phyloP scores from a whole-genome alignment of 2,888 invertebrate species.

The Odontothrips loti region DNA sequence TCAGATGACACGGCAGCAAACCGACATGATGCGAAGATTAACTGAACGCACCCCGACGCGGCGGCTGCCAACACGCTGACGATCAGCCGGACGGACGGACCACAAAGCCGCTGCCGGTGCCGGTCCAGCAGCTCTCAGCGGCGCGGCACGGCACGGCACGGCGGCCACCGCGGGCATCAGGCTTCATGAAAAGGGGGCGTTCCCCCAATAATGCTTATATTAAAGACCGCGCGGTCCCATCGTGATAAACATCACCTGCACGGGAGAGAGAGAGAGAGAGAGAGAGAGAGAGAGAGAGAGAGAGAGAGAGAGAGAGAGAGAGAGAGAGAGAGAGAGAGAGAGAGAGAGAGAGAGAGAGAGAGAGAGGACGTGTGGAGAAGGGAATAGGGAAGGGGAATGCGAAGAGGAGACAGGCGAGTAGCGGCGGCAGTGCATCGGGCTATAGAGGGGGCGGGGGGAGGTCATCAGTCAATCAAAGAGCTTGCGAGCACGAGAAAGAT shows the following conservation, averaged over 20 bases:
- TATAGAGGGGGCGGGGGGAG: not conserved
- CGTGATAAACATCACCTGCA: constrained; percentile 20
- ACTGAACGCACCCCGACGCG: too few relatives aligned
- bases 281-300: not conserved
- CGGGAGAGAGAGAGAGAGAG: not conserved
- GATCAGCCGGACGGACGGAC: too few relatives aligned
- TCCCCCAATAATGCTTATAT: constrained; percentile 14
- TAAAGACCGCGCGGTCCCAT: not conserved
- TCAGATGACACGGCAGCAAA: too few relatives aligned
- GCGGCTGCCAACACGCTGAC: too few relatives aligned
- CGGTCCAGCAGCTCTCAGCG: not conserved
- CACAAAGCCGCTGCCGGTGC: too few relatives aligned
- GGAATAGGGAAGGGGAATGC: not conserved
- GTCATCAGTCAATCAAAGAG: constrained; percentile 15
- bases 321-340: not conserved
- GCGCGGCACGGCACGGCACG: not conserved
- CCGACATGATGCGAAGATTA: too few relatives aligned
- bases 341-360: not conserved
- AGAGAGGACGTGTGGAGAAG: not conserved
- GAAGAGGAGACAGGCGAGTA: not conserved
- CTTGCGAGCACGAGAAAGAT: not conserved
- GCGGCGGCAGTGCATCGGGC: too few relatives aligned
- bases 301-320: not conserved
- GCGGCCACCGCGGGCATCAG: not conserved
- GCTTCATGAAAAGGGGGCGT: constrained; percentile 20